Conservation (phyloP, 2,888 invertebrate species). For the Odontothrips loti region DNA sequence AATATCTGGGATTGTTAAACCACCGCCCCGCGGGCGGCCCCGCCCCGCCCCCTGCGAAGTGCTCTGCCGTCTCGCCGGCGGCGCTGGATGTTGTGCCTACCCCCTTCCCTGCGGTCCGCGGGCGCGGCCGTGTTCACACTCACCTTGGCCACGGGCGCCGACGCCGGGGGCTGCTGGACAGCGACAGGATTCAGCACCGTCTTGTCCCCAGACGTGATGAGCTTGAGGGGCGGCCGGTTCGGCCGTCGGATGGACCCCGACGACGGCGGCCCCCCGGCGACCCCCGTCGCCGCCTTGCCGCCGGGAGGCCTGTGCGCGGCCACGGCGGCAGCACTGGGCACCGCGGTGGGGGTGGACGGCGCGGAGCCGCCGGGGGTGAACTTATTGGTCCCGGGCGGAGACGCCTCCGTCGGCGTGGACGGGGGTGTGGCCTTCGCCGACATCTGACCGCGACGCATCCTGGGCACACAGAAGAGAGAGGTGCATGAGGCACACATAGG, state of each 20-base stretch:
- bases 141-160: background rate
- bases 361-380: background rate
- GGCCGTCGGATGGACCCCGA: background rate
- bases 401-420: background rate
- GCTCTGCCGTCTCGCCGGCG: background rate
- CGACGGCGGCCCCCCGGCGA: background rate
- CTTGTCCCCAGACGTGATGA: background rate
- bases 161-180: background rate
- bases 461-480: background rate
- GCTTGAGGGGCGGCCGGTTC: constrained; percentile 18
- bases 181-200: background rate
- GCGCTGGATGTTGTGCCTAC: background rate
- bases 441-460: background rate
- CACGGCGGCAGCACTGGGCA: background rate
- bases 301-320: background rate
- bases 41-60: background rate
- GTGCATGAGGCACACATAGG: no score
- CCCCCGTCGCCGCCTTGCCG: background rate
- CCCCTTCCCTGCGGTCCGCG: background rate
- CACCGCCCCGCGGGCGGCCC: no score
- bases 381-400: no score
- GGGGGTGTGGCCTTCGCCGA: constrained; percentile 3
- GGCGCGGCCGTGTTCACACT: background rate
- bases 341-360: background rate
- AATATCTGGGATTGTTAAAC: no score